Evolutionary conservation across 1,140 invertebrate genomes (phyloP), one percentile per base, ranked within the genome.

Genomic region (Nymphalis io): DNA sequence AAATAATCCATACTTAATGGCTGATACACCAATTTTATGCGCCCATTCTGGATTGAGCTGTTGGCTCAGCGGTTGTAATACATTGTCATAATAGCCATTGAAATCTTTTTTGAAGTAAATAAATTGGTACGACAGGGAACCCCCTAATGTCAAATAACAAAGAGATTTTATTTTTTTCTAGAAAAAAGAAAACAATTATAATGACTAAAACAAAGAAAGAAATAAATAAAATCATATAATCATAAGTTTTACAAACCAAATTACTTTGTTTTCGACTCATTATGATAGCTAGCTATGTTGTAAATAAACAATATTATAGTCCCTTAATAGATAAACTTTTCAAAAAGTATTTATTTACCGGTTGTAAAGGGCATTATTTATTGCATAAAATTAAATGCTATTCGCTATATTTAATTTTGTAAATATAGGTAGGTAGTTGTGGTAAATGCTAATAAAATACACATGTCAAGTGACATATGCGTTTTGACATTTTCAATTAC

Each of bases 1-100:
- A 55, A 96, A 90, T 0, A 98, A 58, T 38, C 95, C 94, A 92
- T 96, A 95, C 92, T 98, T 97, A 12, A 95, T 93, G 8, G 94
- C 92, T 60, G 93, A 89, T 2, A 98, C 92, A 11, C 96, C 96
- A 27, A 97, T 68, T 72, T 94, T 94, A 85, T 98, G 98, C 12
- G 96, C 94, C 63, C 88, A 93, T 92, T 98, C 98, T 0, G 97
- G 95, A 84, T 95, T 94, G 4, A 96, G 67, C 48, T 84, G 82
- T 74, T 94, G 94, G 20, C 94, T 87, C 5, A 95, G 12, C n/a
- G 96, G 96, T 93, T 96, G 95, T 0, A 95, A 72, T 70, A 95
- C 76, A 69, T 95, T 90, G 48, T 94, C 92, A 83, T 97, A 98
- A 87, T 97, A 97, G 73, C 94, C 94, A 81, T 96, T 79, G 61